Base-by-base conservation (phyloP, 2,797 vertebrate genomes). In the Oophaga sylvatica region DNA sequence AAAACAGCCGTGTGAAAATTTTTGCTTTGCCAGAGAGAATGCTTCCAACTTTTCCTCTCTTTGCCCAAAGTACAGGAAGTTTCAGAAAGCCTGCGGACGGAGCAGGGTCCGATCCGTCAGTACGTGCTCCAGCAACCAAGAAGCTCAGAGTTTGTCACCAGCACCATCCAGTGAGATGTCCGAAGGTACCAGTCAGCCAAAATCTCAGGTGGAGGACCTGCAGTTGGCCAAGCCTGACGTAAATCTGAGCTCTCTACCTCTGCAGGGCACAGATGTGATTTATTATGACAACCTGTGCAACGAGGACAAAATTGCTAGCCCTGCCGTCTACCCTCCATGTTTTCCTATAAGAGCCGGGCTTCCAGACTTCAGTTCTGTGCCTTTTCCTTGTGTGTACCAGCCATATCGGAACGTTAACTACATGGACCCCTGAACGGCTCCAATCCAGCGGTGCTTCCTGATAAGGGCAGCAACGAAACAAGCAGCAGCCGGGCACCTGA, bases 21-120 rank as follows among this genome's bases (percentile, higher is more conserved):
- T 83, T 57, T 94, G 93, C 90, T 91, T 92, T 83, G 95, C 93
- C 48, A 92, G 87, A 83, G 91, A 92, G 45, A 87, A 90, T 79
- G 90, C 89, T 89, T 91, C 93, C 41, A 90, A 92, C 88, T 91
- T 94, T 88, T 91, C 96, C 1, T 94, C 94, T 7, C 93, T 94
- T 5, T 96, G 96, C 89, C 94, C 96, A 75, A 96, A 95, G 83
- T 95, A 94, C 62, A 90, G 95, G 76, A 95, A 96, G 90, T 95
- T 97, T 92, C 97, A 94, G 90, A 94, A 96, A 8, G 94, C 93
- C 26, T 95, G 96, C 87, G 94, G 93, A 89, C 95, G 93, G 31
- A 96, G 97, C 88, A 93, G 93, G 91, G 90, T 93, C 75, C 92
- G 91, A 16, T 17, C 90, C 70, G 90, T 90, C 48, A 95, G 95